These are phyloP conservation scores for Myiotriccus ornatus DNA, from an alignment of 2,797 vertebrate genomes.

Conservation along the genomic window DNA sequence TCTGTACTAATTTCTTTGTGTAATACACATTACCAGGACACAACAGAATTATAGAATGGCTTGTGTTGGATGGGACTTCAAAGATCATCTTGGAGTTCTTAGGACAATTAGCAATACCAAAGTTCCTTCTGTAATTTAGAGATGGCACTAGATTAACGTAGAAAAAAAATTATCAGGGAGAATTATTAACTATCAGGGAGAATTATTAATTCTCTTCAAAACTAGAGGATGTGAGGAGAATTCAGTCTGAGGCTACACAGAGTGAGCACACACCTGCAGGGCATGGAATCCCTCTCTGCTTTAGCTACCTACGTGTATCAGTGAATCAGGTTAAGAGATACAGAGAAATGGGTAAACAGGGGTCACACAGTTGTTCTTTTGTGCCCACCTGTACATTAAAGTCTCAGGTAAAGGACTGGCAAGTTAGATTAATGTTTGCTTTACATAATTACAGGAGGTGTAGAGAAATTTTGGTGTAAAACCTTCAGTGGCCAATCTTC, in stretches of 20 bases:
- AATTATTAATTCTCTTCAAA: background rate
- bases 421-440: background rate
- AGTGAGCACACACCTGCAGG: background rate
- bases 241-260: background rate
- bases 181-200: background rate
- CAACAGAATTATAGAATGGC: background rate
- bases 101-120: background rate
- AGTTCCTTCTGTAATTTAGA: background rate
- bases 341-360: background rate
- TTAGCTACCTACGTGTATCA: background rate
- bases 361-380: background rate
- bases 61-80: background rate
- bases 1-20: background rate
- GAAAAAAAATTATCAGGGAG: background rate
- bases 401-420: background rate
- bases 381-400: background rate
- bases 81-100: background rate
- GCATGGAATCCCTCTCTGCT: background rate
- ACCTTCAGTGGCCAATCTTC: background rate
- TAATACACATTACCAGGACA: background rate
- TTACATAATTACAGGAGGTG: background rate
- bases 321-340: background rate
- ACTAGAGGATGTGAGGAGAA: background rate
- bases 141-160: background rate
- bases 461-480: background rate